These are phyloP conservation scores for Xylocopa sonorina DNA, from an alignment of 1,140 invertebrate species.

Conservation along the genomic window DNA sequence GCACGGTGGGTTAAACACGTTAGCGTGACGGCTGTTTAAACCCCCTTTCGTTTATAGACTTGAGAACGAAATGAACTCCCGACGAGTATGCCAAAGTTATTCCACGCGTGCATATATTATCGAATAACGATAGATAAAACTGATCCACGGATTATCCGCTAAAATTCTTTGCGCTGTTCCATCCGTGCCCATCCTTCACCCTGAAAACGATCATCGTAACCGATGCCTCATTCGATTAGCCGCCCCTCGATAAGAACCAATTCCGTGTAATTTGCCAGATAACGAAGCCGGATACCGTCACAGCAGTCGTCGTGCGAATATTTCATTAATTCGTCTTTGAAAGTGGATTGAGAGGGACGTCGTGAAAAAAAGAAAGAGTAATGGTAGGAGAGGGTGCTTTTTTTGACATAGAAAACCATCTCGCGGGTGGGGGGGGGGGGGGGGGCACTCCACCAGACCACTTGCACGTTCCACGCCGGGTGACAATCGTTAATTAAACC, in stretches of 20 bases:
- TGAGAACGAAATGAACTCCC: background rate
- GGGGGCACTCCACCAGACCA: slow-evolving; percentile 25
- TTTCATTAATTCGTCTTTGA: slow-evolving; percentile 36
- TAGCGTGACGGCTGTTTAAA: slow-evolving; percentile 1
- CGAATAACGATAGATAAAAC: too few species aligned
- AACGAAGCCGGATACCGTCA: background rate
- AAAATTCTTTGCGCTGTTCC: background rate
- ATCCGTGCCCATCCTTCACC: too few species aligned
- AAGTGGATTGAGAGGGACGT: too few species aligned
- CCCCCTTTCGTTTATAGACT: background rate
- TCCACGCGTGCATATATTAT: background rate
- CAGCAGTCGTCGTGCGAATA: background rate
- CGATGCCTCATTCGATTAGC: background rate
- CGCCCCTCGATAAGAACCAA: too few species aligned
- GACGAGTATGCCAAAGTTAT: background rate
- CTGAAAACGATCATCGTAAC: background rate
- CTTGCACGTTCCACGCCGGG: slow-evolving; percentile 39
- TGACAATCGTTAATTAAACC: slow-evolving; percentile 68
- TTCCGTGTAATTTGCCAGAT: background rate
- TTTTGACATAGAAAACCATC: slow-evolving; percentile 15
- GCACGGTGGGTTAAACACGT: background rate
- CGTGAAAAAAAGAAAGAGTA: background rate
- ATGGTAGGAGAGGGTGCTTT: slow-evolving; percentile 17
- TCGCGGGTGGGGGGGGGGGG: slow-evolving; percentile 8
- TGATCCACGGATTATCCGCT: background rate